Conservation (phyloP, 2,797 vertebrate genomes). For the Cyprinella venusta region DNA sequence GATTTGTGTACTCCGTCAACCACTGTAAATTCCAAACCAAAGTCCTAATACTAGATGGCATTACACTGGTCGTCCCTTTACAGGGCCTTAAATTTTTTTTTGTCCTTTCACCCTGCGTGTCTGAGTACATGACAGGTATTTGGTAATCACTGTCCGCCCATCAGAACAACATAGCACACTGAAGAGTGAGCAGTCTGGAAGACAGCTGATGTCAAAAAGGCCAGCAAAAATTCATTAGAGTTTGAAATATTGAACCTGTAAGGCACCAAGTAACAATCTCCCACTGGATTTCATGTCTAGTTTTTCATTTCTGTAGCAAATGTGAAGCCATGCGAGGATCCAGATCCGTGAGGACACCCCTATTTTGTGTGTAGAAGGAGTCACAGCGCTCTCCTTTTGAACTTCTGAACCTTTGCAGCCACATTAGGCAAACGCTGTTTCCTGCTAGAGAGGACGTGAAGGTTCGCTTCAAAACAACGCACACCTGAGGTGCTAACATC, state of each 20-base stretch:
- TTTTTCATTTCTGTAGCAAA: slow-evolving; percentile 39
- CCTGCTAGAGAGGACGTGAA: slow-evolving; percentile 46
- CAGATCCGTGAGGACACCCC: slow-evolving; percentile 41
- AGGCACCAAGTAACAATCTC: slow-evolving; percentile 32
- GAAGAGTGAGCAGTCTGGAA: slow-evolving; percentile 32
- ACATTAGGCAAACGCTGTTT: slow-evolving; percentile 52
- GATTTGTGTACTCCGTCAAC: no score
- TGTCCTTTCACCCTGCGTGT: slow-evolving; percentile 29
- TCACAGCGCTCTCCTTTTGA: slow-evolving; percentile 32
- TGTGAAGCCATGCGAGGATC: slow-evolving; percentile 44
- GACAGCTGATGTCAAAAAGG: slow-evolving; percentile 49
- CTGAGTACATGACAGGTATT: slow-evolving; percentile 41
- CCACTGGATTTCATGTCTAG: slow-evolving; percentile 35
- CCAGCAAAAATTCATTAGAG: slow-evolving; percentile 52
- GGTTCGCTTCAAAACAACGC: slow-evolving; percentile 50
- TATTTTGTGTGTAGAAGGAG: not conserved
- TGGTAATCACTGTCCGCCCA: slow-evolving; percentile 48
- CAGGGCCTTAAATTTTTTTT: not conserved
- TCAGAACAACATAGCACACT: slow-evolving; percentile 29
- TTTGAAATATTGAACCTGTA: slow-evolving; percentile 37
- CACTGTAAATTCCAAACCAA: no score
- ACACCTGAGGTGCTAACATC: slow-evolving; percentile 51
- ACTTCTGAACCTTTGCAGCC: slow-evolving; percentile 55
- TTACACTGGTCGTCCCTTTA: not conserved
- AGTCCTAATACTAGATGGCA: no score